phyloP scores from a whole-genome alignment of 2,797 vertebrate species.

The Heteromormyrus szaboi region DNA sequence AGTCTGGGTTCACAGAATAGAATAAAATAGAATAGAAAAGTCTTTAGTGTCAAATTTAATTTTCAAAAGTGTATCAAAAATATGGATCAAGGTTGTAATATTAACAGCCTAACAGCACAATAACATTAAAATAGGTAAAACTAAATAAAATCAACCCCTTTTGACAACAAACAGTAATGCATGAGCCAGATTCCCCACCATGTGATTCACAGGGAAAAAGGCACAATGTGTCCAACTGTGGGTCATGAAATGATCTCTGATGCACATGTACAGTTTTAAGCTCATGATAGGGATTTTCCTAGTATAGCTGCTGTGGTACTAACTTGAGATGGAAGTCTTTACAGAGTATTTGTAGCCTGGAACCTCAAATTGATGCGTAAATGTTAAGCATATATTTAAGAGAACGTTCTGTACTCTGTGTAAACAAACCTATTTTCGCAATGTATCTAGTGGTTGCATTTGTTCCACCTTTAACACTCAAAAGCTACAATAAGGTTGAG shows the following conservation, averaged over 20 bases:
- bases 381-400: not conserved
- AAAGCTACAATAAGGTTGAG: not conserved
- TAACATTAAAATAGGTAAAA: not conserved
- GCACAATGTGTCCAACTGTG: not conserved
- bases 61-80: not conserved
- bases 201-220: not conserved
- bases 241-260: not conserved
- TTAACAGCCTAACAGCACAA: not conserved
- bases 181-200: not conserved
- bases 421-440: not conserved
- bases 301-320: not conserved
- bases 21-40: not conserved
- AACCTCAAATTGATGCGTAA: not conserved
- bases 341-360: not conserved
- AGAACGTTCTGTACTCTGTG: not conserved
- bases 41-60: not conserved
- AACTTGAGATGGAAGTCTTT: not conserved
- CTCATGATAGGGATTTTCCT: not conserved
- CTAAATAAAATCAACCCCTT: not conserved
- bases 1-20: not conserved
- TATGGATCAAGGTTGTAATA: not conserved
- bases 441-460: not conserved
- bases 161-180: not conserved
- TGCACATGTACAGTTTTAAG: not conserved
- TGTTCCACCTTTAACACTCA: not conserved